These are phyloP conservation scores for Agriotes lineatus DNA, from an alignment of 2,888 invertebrate genomes.

Conservation along the genomic window DNA sequence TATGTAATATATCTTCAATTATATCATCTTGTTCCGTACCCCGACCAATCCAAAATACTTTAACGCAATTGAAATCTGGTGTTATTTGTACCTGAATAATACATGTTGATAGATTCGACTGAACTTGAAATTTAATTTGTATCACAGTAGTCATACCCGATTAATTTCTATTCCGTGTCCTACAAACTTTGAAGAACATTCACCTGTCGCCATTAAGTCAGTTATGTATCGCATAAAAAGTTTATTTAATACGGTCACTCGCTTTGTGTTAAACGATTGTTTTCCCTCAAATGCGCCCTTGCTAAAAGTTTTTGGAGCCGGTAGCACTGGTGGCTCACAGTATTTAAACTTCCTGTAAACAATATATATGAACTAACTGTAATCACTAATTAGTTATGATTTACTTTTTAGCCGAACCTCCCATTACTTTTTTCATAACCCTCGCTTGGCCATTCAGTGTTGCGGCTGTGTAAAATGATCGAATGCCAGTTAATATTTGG, in stretches of 20 bases:
- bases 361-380: not conserved
- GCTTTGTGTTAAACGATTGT: slow-evolving; percentile 69
- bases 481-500: not conserved
- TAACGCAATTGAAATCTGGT: slow-evolving; percentile 75
- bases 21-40: slow-evolving; percentile 68
- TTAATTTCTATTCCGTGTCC: slow-evolving; percentile 81
- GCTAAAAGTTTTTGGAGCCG: slow-evolving; percentile 58
- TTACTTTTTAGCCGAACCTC: slow-evolving; percentile 51
- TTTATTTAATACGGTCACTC: slow-evolving; percentile 80
- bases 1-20: slow-evolving; percentile 69
- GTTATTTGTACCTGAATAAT: slow-evolving; percentile 73
- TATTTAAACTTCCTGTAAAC: slow-evolving; percentile 54
- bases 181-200: slow-evolving; percentile 71
- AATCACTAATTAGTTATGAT: not conserved
- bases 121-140: no score
- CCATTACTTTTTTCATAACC: slow-evolving; percentile 61
- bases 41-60: slow-evolving; percentile 80
- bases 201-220: slow-evolving; percentile 82
- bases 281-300: slow-evolving; percentile 66
- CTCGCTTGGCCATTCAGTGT: slow-evolving; percentile 51
- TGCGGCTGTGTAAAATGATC: not conserved
- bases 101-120: slow-evolving; percentile 22
- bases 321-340: slow-evolving; percentile 55
- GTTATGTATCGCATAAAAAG: slow-evolving; percentile 86
- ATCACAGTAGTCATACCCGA: slow-evolving; percentile 65